Conservation (phyloP, 2,113 vertebrate species). For the Onychostoma macrolepis region DNA sequence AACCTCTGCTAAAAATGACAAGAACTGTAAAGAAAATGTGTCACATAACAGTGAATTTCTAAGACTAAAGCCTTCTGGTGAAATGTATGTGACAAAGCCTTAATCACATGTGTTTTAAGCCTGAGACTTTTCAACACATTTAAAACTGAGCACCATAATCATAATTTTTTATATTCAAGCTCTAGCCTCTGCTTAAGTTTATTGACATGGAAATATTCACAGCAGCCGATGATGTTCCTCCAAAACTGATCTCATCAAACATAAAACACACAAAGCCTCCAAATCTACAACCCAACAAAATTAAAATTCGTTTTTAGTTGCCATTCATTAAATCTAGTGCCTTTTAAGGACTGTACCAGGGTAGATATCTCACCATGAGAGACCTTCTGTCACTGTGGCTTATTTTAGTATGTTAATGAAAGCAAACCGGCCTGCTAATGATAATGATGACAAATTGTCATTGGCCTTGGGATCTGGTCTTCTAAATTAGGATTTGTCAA, state of each 20-base stretch:
- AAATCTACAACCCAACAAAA: not conserved
- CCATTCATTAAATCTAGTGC: not conserved
- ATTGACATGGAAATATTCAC: conserved; percentile 7
- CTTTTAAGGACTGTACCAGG: not conserved
- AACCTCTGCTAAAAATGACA: not conserved
- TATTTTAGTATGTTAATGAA: conserved; percentile 11
- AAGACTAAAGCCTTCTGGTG: not conserved
- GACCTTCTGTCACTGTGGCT: conserved; percentile 12
- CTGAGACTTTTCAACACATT: not conserved
- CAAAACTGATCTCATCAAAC: not conserved
- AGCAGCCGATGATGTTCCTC: conserved; percentile 3
- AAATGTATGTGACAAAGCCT: conserved; percentile 47
- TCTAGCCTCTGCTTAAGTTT: not conserved
- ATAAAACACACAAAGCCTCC: not conserved
- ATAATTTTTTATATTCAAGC: not conserved
- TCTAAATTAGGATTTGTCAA: conserved; percentile 82
- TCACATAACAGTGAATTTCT: conserved; percentile 72
- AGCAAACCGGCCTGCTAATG: conserved; percentile 62
- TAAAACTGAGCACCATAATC: not conserved
- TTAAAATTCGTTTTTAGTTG: conserved; percentile 2
- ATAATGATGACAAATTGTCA: conserved; percentile 71
- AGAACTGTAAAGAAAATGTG: conserved; percentile 60
- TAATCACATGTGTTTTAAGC: not conserved
- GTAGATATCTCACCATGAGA: not conserved
- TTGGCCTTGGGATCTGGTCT: conserved; percentile 64